phyloP scores from a whole-genome alignment of 2,888 invertebrate genomes.

The Nematopogon swammerdamellus region DNA sequence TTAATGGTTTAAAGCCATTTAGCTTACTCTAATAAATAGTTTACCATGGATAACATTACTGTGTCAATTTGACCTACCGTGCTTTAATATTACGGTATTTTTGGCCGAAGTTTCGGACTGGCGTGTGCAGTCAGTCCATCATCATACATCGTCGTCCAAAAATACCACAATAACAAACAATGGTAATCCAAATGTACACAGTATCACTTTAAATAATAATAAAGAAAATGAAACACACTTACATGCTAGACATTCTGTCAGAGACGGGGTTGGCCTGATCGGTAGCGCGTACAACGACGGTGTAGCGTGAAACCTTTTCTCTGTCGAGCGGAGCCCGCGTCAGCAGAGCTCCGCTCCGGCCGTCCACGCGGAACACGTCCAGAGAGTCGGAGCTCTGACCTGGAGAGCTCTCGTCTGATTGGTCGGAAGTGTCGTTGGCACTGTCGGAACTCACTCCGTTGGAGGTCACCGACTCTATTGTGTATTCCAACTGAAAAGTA shows the following conservation, averaged over 20 bases:
- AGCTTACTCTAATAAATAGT: too few relatives aligned
- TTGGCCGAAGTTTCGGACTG: too few relatives aligned
- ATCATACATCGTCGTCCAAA: too few relatives aligned
- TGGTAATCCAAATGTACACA: too few relatives aligned
- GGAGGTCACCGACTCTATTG: conserved; percentile 67
- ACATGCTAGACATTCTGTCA: conserved; percentile 75
- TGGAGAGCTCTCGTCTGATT: conserved; percentile 15
- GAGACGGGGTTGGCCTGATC: conserved; percentile 80
- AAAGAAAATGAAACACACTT: too few relatives aligned
- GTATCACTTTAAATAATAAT: too few relatives aligned
- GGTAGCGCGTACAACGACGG: conserved; percentile 78
- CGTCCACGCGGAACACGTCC: conserved; percentile 82
- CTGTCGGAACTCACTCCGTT: conserved; percentile 32
- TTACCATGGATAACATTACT: too few relatives aligned
- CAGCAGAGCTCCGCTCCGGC: conserved; percentile 80
- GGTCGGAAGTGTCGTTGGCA: conserved; percentile 30
- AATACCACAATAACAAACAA: too few relatives aligned
- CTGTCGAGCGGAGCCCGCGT: conserved; percentile 80
- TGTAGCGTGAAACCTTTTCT: conserved; percentile 84
- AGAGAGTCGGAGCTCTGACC: conserved; percentile 49
- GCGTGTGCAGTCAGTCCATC: too few relatives aligned
- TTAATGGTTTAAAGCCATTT: too few relatives aligned
- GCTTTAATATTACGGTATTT: too few relatives aligned
- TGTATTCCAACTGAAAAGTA: conserved; percentile 63
- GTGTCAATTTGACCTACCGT: too few relatives aligned